Percentiles rank a stretch among this genome's conserved stretches.
Conservation (phyloP, 1,140 invertebrate genomes). For the Aphis craccivora region DNA sequence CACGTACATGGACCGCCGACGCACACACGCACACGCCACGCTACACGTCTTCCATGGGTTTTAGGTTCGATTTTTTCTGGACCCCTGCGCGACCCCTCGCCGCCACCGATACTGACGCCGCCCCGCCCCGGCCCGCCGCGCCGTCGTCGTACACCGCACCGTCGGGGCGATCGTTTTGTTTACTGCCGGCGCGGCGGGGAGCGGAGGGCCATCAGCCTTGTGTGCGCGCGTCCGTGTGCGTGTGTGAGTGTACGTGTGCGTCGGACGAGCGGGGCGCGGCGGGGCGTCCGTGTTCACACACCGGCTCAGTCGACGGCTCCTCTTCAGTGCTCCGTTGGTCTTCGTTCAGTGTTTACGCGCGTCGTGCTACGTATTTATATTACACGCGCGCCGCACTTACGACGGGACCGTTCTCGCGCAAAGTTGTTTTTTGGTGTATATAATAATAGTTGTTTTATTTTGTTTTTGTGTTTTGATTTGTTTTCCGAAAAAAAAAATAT, state of each 20-base stretch:
- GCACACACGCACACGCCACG: conserved; percentile 10
- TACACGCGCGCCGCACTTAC: not conserved
- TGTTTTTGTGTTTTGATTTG: not conserved
- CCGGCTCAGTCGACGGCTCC: conserved; percentile 53
- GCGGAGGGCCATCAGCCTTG: conserved; percentile 44
- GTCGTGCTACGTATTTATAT: conserved; percentile 24
- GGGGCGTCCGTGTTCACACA: conserved; percentile 57
- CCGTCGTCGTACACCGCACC: not conserved
- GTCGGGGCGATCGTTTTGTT: conserved; percentile 41
- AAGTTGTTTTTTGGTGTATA: not conserved
- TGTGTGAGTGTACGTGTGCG: conserved; percentile 13
- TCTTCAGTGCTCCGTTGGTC: conserved; percentile 56
- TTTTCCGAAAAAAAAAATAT: not conserved
- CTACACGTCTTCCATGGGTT: conserved; percentile 55
- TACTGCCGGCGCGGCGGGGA: conserved; percentile 40
- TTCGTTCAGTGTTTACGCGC: conserved; percentile 45
- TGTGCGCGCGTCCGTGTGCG: not conserved
- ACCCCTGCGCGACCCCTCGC: conserved; percentile 39
- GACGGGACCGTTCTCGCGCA: not conserved
- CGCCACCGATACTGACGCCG: conserved; percentile 22
- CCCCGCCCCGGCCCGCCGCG: not conserved
- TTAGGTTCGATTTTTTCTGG: conserved; percentile 59
- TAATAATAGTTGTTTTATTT: conserved; percentile 1
- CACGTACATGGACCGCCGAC: not conserved
- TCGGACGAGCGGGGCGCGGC: conserved; percentile 40